Percentiles rank a stretch among this genome's conserved stretches.
Evolutionary conservation across 2,797 vertebrate species (phyloP).

Genomic region (Eidolon dupreanum): DNA sequence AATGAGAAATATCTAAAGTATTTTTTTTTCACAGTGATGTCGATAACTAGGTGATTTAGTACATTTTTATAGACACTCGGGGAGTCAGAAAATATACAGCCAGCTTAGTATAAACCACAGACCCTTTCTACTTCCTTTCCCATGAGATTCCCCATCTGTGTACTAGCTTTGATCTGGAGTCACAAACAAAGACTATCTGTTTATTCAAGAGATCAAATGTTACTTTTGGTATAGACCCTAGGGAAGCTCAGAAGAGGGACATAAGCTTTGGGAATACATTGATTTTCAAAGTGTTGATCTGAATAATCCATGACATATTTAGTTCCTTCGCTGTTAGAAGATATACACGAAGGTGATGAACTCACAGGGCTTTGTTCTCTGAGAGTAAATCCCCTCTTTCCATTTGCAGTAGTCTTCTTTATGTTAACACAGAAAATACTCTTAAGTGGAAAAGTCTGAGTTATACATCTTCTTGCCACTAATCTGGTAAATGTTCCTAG

Average conservation of each 20-base stretch:
- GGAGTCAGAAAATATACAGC: conserved; percentile 50
- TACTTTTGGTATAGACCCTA: conserved; percentile 60
- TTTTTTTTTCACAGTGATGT: conserved; percentile 49
- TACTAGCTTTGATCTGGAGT: conserved; percentile 73
- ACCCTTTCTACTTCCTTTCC: conserved; percentile 55
- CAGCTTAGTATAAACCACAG: conserved; percentile 48
- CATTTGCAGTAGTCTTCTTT: neutral
- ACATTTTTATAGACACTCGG: conserved; percentile 29
- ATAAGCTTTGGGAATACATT: conserved; percentile 67
- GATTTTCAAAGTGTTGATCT: conserved; percentile 77
- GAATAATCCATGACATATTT: conserved; percentile 76
- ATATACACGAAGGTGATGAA: conserved; percentile 13
- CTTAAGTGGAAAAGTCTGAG: conserved; percentile 5
- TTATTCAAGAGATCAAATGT: conserved; percentile 79
- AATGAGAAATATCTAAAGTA: neutral
- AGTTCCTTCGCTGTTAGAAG: conserved; percentile 64
- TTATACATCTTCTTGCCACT: neutral
- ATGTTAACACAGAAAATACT: conserved; percentile 11
- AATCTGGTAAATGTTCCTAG: neutral
- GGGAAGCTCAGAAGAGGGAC: conserved; percentile 62
- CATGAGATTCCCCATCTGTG: conserved; percentile 68
- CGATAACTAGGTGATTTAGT: conserved; percentile 27
- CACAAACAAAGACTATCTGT: conserved; percentile 72
- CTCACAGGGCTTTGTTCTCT: conserved; percentile 61
- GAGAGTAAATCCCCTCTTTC: conserved; percentile 14